Percentiles rank a stretch among this genome's conserved stretches.
phyloP scores from a whole-genome alignment of 2,113 vertebrate species.

The Ursus arctos region DNA sequence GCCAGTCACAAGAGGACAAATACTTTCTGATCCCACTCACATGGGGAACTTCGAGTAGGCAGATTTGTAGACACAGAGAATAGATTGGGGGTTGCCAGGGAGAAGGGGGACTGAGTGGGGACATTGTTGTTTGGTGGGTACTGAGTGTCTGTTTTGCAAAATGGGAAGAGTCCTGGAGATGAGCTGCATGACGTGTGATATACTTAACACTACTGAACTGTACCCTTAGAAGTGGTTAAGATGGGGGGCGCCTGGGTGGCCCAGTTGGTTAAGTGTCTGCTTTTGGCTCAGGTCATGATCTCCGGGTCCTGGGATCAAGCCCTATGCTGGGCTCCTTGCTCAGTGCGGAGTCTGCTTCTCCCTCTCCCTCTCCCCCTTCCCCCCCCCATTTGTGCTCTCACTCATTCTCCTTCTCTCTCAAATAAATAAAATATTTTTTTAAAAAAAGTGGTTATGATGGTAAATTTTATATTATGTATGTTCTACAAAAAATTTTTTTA shows the following conservation, averaged over 20 bases:
- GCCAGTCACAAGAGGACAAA: neutral
- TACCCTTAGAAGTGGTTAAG: too few species aligned
- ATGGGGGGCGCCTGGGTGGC: neutral
- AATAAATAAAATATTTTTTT: neutral
- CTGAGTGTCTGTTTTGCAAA: neutral
- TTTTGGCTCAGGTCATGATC: neutral
- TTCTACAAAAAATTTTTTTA: neutral
- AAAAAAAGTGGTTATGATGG: neutral
- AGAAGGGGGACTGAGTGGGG: rapidly evolving
- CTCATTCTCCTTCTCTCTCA: too few species aligned
- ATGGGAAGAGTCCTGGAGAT: neutral
- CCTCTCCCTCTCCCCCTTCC: neutral
- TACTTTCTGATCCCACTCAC: rapidly evolving
- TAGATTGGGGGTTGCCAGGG: neutral
- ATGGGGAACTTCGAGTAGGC: neutral
- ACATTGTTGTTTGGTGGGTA: neutral
- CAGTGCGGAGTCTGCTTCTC: neutral
- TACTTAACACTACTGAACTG: neutral
- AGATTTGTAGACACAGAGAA: neutral
- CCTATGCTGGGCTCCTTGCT: neutral
- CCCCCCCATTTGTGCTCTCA: too few species aligned
- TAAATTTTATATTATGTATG: neutral
- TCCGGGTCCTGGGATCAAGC: neutral
- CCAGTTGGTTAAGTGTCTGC: neutral
- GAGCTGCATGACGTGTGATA: rapidly evolving